phyloP scores from a whole-genome alignment of 2,797 vertebrate species.

The Poecilia picta region DNA sequence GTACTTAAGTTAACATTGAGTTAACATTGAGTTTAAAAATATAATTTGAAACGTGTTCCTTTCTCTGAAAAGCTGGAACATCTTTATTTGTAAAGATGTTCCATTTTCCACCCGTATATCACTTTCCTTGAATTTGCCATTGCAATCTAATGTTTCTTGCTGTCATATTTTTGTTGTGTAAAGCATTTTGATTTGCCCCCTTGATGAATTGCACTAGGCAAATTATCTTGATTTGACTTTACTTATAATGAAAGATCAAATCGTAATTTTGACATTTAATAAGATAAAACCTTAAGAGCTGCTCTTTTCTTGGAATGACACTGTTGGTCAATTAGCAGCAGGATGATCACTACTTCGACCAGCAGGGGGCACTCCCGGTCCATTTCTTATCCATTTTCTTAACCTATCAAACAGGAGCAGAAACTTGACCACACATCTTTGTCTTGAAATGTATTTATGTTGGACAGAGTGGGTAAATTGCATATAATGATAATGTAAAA shows the following conservation, averaged over 20 bases:
- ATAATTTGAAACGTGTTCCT: neutral
- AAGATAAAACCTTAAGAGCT: neutral
- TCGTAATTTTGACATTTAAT: neutral
- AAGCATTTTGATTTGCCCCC: neutral
- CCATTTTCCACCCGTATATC: neutral
- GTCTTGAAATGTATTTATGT: neutral
- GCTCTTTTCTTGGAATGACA: neutral
- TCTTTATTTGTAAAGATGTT: neutral
- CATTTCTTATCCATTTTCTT: constrained; percentile 3
- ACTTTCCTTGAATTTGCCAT: neutral
- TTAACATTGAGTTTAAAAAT: neutral
- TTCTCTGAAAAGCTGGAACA: neutral
- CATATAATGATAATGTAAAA: neutral
- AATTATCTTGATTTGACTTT: neutral
- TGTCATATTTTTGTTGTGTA: neutral
- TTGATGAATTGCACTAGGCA: neutral
- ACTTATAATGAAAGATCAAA: neutral
- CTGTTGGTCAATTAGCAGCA: neutral
- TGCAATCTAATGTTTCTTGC: neutral
- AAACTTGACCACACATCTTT: neutral
- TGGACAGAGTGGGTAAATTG: neutral
- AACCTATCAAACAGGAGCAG: neutral
- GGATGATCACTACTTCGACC: constrained; percentile 37
- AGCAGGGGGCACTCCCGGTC: constrained; percentile 60
- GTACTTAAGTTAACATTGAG: neutral